Evolutionary conservation across 2,113 vertebrate species (phyloP).

Genomic region (Bos javanicus): DNA sequence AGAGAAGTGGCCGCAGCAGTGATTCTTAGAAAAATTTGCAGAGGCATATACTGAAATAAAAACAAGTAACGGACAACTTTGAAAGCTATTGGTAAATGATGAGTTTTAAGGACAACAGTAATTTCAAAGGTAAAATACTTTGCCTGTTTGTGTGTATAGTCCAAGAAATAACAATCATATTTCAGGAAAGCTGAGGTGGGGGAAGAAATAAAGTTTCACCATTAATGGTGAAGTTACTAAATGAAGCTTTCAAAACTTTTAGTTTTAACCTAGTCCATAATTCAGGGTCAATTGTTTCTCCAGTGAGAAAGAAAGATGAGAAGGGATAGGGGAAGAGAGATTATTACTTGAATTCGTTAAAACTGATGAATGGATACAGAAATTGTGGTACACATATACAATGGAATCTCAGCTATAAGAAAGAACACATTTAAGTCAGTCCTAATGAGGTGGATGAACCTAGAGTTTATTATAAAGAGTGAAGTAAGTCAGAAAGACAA

Average conservation of each 20-base stretch:
- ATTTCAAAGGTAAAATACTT: constrained; percentile 12
- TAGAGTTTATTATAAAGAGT: not conserved
- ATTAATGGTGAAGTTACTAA: not conserved
- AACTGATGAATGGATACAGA: not conserved
- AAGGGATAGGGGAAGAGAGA: not conserved
- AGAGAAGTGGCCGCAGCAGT: not conserved
- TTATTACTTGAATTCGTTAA: not conserved
- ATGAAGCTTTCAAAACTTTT: not conserved
- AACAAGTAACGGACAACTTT: not conserved
- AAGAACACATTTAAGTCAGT: not conserved
- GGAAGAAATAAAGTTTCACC: not conserved
- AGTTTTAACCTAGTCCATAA: not conserved
- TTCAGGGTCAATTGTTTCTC: not conserved
- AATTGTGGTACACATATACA: not conserved
- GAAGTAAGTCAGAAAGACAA: not conserved
- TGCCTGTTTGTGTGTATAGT: not conserved
- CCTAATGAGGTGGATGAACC: not conserved
- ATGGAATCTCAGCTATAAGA: not conserved
- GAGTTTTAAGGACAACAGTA: not conserved
- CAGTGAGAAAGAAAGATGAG: not conserved
- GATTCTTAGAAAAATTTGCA: not conserved
- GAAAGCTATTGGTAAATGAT: not conserved
- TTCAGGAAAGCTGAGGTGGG: not conserved
- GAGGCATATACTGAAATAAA: not conserved
- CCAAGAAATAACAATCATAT: not conserved